Evolutionary conservation across 2,888 invertebrate genomes (phyloP).

Genomic region (Hermaeophaga mercurialis): DNA sequence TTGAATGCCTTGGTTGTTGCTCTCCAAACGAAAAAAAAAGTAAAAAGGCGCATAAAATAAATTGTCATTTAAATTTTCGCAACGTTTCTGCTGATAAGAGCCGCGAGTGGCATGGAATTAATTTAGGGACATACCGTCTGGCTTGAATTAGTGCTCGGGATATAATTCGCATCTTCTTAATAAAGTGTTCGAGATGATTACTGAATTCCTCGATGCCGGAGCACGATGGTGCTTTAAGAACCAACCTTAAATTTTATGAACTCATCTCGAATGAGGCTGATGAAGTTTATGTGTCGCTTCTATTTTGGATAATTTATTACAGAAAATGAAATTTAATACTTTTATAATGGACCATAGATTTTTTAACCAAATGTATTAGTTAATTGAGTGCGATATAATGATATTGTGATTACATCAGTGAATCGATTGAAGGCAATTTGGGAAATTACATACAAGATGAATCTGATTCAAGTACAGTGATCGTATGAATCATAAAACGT

Average conservation of each 20-base stretch:
- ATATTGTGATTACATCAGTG: no score
- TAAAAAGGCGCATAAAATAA: constrained; percentile 27
- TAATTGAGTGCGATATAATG: no score
- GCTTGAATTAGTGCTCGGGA: constrained; percentile 26
- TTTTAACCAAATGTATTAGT: no score
- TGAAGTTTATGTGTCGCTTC: neutral
- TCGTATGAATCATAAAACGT: no score
- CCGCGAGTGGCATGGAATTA: constrained; percentile 25
- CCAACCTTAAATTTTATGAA: constrained; percentile 7
- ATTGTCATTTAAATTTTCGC: constrained; percentile 30
- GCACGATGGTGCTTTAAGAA: constrained; percentile 3
- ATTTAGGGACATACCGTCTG: constrained; percentile 26
- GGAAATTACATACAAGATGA: no score
- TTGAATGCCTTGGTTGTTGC: neutral
- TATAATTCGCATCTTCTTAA: constrained; percentile 31
- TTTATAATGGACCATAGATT: no score
- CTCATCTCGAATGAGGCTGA: constrained; percentile 4
- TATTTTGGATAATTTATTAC: neutral
- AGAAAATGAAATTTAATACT: no score
- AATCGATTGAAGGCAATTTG: no score
- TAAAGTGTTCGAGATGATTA: constrained; percentile 32
- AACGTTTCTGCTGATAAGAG: constrained; percentile 27
- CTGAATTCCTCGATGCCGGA: constrained; percentile 26
- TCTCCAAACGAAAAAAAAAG: neutral
- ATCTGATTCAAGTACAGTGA: no score